Base-by-base conservation (phyloP, 2,113 vertebrate species). In the Todiramphus saurophagus region DNA sequence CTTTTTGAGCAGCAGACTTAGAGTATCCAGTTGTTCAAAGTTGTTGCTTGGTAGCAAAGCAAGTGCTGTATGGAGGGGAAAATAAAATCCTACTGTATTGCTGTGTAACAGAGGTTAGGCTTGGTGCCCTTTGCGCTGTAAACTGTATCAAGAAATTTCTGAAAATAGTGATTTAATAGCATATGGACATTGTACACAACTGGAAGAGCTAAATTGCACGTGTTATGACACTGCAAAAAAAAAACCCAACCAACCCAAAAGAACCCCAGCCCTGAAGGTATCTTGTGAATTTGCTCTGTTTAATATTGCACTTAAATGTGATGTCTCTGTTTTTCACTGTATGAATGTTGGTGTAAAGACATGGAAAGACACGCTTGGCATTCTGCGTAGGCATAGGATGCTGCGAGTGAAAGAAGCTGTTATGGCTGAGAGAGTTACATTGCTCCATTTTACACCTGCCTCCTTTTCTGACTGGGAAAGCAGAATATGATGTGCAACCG, bases 301-400 rank as follows among this genome's bases (percentile, higher is more conserved):
- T 67, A 50, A 2, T 86, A 67, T n/a, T 82, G 27, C 20, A 44
- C 21, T 72, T 21, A 56, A 11, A 55, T 9, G 3, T 28, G 6
- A 4, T 39, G 27, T 2, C 9, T 73, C 9, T 73, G 8, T 51
- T 56, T 62, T 66, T 73, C 24, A 9, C 4, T 76, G 3, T 30
- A 21, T 39, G 30, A 68, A 28, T 15, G 24, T 33, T 64, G 37
- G 8, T 4, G 8, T 46, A 9, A 46, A 50, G 55, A 17, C 6
- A 10, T 2, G 2, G 8, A 41, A 74, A 68, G 33, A 23, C 21
- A 43, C 1, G 1, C 37, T 55, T 68, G 19, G 16, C 1, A 2
- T 87, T 77, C 21, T 80, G 27, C 20, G 2, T 14, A 51, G 48
- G 13, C 12, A 3, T 10, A 33, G 21, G n/a, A 44, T 93, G 30